These are phyloP conservation scores for Tupaia tana DNA, from an alignment of 2,113 vertebrate species.

Conservation along the genomic window DNA sequence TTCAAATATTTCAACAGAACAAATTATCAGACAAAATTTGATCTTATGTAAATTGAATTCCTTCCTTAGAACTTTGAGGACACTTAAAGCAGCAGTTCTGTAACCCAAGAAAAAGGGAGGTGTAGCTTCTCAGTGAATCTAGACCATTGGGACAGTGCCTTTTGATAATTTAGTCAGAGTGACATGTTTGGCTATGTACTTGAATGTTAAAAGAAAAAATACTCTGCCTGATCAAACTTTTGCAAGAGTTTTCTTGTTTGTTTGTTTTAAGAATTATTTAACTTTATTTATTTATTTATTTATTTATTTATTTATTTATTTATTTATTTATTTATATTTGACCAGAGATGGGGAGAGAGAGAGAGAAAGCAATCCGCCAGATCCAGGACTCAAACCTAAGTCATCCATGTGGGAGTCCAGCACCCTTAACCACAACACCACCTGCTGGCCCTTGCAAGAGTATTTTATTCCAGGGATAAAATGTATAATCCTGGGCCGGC, in stretches of 20 bases:
- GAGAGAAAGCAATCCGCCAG: too few species aligned
- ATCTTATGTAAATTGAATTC: conserved; percentile 1
- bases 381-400: too few species aligned
- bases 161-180: conserved; percentile 28
- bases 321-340: too few species aligned
- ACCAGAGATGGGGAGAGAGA: too few species aligned
- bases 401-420: too few species aligned
- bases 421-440: too few species aligned
- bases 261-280: too few species aligned
- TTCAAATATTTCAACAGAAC: conserved; percentile 40
- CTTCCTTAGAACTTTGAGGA: neutral
- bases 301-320: too few species aligned
- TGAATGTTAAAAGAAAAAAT: neutral
- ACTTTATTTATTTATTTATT: too few species aligned
- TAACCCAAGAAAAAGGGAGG: conserved; percentile 12
- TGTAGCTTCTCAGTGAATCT: neutral
- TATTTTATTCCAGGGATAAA: conserved; percentile 47
- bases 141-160: neutral
- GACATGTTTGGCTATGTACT: neutral
- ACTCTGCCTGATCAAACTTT: neutral
- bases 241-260: conserved; percentile 4
- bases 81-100: neutral
- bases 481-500: neutral
- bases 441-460: neutral
- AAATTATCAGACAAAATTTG: conserved; percentile 9